Percentiles rank a stretch among this genome's conserved stretches.
These are phyloP conservation scores for Seriola dumerili DNA, from an alignment of 2,113 vertebrate genomes.

Conservation along the genomic window DNA sequence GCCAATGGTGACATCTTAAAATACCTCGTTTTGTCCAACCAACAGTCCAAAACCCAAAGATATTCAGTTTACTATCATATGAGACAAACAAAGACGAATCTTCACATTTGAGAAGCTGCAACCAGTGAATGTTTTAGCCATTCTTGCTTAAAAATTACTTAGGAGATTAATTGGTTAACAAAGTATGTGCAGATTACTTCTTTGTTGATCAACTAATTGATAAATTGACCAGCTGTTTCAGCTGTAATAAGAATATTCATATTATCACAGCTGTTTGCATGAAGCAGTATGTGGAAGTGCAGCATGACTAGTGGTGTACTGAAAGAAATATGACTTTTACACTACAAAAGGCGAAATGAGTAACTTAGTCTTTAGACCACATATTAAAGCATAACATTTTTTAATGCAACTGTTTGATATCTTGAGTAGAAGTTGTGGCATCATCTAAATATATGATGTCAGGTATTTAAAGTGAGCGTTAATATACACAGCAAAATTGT, in stretches of 20 bases:
- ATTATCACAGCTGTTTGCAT: no score
- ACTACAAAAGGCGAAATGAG: neutral
- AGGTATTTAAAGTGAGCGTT: neutral
- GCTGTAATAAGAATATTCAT: neutral
- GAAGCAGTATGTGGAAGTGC: no score
- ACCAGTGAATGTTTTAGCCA: neutral
- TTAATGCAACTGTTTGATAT: neutral
- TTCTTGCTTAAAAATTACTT: no score
- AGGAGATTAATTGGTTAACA: no score
- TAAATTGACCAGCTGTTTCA: neutral
- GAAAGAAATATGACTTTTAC: neutral
- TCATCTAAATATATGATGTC: neutral
- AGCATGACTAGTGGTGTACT: neutral
- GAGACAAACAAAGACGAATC: neutral
- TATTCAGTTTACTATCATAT: neutral
- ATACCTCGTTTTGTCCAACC: neutral
- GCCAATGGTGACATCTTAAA: neutral
- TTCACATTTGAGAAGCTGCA: neutral
- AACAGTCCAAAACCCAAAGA: neutral
- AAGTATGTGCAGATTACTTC: neutral
- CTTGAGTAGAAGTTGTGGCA: neutral
- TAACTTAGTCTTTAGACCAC: neutral
- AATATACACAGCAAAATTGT: neutral
- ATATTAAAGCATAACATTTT: no score
- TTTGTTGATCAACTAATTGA: neutral